These are phyloP conservation scores for Mobula birostris DNA, from an alignment of 2,113 vertebrate species.

Conservation along the genomic window DNA sequence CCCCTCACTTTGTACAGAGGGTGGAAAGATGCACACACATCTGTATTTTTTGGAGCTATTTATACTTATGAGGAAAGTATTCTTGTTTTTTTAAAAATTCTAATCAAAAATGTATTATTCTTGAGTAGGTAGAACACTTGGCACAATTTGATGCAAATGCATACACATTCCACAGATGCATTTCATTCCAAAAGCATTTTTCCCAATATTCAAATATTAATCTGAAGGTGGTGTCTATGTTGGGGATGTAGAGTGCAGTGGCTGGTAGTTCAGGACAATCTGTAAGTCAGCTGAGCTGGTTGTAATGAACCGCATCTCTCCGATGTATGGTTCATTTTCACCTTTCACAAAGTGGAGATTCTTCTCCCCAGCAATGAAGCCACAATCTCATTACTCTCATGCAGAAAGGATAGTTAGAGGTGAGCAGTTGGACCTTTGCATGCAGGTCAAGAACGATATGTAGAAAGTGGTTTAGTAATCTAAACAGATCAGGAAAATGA, in stretches of 20 bases:
- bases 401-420: not conserved
- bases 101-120: not conserved
- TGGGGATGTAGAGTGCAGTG: not conserved
- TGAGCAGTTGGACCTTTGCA: not conserved
- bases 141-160: not conserved
- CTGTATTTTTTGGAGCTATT: not conserved
- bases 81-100: not conserved
- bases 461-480: not conserved
- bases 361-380: not conserved
- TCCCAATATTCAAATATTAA: not conserved
- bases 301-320: not conserved
- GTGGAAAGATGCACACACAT: not conserved
- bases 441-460: not conserved
- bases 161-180: not conserved
- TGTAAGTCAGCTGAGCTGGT: not conserved
- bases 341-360: not conserved
- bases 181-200: slow-evolving; percentile 10
- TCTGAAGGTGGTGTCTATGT: not conserved
- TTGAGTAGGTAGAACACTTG: not conserved
- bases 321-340: not conserved
- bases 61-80: not conserved
- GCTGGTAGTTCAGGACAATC: not conserved
- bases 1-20: not conserved
- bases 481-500: not conserved
- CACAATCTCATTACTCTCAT: not conserved